Evolutionary conservation across 2,113 vertebrate species (phyloP), one percentile per base, ranked within the genome.

Genomic region (Hypocryptadius cinnamomeus): DNA sequence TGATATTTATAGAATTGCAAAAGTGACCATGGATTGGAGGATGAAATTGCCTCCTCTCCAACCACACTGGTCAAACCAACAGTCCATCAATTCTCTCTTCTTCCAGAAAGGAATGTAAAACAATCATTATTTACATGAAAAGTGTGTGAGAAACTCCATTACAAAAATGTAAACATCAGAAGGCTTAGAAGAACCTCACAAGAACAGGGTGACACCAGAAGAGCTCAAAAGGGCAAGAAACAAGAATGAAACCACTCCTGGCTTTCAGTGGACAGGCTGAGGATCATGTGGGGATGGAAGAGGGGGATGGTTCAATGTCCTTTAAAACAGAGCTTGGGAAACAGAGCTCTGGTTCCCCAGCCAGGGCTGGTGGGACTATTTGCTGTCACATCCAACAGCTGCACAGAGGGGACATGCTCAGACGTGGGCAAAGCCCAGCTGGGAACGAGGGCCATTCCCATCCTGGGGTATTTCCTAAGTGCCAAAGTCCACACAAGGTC

Each of bases 351-450:
- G n/a, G 33, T 21, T 8, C 9, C 35, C 39, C 39, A 31, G 3
- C 9, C 0, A 0, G 56, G 60, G 50, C 17, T 47, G 64, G 9
- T 60, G 64, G 39, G 30, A 57, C 6, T 14, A 0, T 31, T 11
- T 42, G 37, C 27, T 42, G n/a, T 25, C 48, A 54, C 11, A 19
- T 13, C 51, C 63, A 37, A 14, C 40, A 50, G 33, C 61, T 6
- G 3, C 1, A 2, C 25, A 31, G 48, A 28, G 57, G 54, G 54
- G 27, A 53, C 7, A 0, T 10, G 17, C 14, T n/a, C 60, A 39
- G 48, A 30, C 2, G 1, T 31, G 39, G 63, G 40, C 40, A 27
- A 68, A 85, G 31, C 23, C 50, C 65, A 14, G 33, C 86, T 45
- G 61, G 51, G 16, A 66, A 6, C 3, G 2, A 65, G 50, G 33